Conservation (phyloP, 2,113 vertebrate species). For the Cyanoliseus patagonus region DNA sequence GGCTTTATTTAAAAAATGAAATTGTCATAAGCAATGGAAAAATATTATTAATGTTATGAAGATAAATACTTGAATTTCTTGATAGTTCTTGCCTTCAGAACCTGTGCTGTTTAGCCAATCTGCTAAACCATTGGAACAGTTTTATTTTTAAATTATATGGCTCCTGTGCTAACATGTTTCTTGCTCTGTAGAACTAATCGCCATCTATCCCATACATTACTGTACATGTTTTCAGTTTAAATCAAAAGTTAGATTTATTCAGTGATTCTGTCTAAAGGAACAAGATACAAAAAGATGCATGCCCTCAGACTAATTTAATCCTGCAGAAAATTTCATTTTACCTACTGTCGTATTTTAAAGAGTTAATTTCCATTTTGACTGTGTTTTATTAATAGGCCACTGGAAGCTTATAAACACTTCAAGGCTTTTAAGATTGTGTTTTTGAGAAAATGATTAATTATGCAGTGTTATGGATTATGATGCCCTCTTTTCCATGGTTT, state of each 20-base stretch:
- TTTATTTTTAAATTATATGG: conserved; percentile 52
- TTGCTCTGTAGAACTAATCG: not conserved
- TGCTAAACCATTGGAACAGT: conserved; percentile 18
- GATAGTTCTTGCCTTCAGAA: conserved; percentile 31
- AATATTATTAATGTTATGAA: conserved; percentile 8
- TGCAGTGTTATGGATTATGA: conserved; percentile 65
- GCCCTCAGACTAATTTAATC: not conserved
- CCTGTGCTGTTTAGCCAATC: not conserved
- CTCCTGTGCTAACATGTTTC: not conserved
- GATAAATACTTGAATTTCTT: conserved; percentile 28
- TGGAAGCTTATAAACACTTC: conserved; percentile 60
- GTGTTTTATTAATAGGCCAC: conserved; percentile 57
- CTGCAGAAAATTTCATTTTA: conserved; percentile 9
- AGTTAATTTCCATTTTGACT: conserved; percentile 60
- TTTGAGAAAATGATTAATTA: conserved; percentile 72
- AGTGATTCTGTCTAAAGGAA: not conserved
- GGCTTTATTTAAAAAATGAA: conserved; percentile 6
- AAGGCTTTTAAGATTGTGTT: conserved; percentile 47
- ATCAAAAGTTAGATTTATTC: conserved; percentile 7
- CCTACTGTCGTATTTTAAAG: conserved; percentile 25
- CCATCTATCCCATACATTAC: not conserved
- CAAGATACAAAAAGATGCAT: not conserved
- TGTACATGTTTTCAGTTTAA: not conserved
- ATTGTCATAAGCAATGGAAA: conserved; percentile 35
- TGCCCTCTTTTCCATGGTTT: conserved; percentile 60